These are phyloP conservation scores for Lysandra coridon DNA, from an alignment of 2,888 invertebrate species.

Conservation along the genomic window DNA sequence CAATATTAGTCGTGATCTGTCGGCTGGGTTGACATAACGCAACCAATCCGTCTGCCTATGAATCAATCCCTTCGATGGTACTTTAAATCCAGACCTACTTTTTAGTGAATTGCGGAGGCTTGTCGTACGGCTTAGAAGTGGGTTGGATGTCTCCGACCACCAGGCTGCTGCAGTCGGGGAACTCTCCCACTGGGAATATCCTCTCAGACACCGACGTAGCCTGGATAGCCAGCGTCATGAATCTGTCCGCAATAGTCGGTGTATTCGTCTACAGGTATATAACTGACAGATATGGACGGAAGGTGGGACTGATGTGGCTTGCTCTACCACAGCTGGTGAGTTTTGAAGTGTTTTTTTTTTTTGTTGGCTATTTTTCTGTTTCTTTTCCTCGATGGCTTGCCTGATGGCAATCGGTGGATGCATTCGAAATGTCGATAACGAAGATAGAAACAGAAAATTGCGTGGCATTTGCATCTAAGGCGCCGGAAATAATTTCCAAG, in stretches of 20 bases:
- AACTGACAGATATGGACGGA: conserved; percentile 25
- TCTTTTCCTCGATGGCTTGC: too few relatives aligned
- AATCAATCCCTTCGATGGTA: too few relatives aligned
- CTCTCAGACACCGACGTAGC: conserved; percentile 14
- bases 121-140: conserved; percentile 23
- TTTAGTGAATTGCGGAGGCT: conserved; percentile 9
- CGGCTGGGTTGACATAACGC: too few relatives aligned
- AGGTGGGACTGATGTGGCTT: background rate
- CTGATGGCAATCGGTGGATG: too few relatives aligned
- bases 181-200: conserved; percentile 20
- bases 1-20: too few relatives aligned
- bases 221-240: conserved; percentile 28
- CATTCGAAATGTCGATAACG: too few relatives aligned
- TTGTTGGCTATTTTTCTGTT: background rate
- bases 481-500: too few relatives aligned
- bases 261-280: conserved; percentile 12
- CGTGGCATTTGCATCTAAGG: too few relatives aligned
- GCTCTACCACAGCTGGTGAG: conserved; percentile 26
- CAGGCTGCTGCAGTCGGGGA: background rate
- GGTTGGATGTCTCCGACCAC: conserved; percentile 30
- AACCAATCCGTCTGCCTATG: too few relatives aligned
- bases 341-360: background rate
- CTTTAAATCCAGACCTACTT: background rate
- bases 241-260: background rate
- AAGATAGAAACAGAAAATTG: too few relatives aligned